Conservation (phyloP, 2,888 invertebrate species). For the Epistrophe grossulariae region DNA sequence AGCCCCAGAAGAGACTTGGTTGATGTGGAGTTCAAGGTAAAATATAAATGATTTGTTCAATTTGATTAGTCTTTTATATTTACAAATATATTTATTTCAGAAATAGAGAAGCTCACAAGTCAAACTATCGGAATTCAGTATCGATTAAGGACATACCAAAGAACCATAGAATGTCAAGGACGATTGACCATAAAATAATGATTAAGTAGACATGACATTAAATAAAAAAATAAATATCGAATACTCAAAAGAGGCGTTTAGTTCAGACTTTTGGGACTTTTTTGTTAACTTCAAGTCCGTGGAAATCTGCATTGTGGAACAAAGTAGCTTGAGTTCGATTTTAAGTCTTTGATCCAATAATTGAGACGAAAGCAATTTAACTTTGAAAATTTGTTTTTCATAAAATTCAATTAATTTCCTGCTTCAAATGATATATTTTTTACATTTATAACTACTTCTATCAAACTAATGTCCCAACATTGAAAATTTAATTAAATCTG, state of each 20-base stretch:
- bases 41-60: not conserved
- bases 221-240: no score
- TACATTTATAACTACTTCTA: not conserved
- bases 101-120: constrained; percentile 27
- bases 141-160: constrained; percentile 6
- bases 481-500: not conserved
- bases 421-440: no score
- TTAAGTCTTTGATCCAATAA: no score
- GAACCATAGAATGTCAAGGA: constrained; percentile 11
- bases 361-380: no score
- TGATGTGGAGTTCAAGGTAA: constrained; percentile 25
- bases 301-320: no score
- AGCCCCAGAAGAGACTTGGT: constrained; percentile 24
- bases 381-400: no score
- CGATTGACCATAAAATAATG: constrained; percentile 9
- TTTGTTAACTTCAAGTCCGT: no score
- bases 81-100: not conserved
- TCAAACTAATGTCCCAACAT: not conserved
- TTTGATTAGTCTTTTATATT: not conserved
- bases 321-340: no score
- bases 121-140: constrained; percentile 3
- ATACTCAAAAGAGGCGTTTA: no score
- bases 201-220: not conserved
- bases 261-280: no score
- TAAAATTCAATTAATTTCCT: no score